These are phyloP conservation scores for Pseudanteris insignis DNA, from an alignment of 2,888 invertebrate species.

Conservation along the genomic window DNA sequence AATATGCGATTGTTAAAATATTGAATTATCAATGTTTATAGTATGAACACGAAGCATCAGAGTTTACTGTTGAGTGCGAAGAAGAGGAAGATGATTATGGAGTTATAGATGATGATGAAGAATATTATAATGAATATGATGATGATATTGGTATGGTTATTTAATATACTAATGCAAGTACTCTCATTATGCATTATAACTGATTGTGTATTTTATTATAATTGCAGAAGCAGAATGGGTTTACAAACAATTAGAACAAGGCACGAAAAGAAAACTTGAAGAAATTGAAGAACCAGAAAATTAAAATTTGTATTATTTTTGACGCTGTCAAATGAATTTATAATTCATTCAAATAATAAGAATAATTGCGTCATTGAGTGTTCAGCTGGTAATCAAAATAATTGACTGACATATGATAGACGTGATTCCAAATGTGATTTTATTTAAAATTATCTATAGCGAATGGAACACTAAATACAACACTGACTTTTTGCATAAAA, in stretches of 20 bases:
- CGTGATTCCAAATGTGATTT: slow-evolving; percentile 38
- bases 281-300: slow-evolving; percentile 69
- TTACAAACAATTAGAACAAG: too few species aligned
- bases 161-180: too few species aligned
- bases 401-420: slow-evolving; percentile 61
- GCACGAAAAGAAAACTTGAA: slow-evolving; percentile 79
- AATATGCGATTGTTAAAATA: too few species aligned
- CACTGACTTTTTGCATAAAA: slow-evolving; percentile 38
- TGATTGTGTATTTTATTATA: too few species aligned
- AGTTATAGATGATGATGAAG: slow-evolving; percentile 62
- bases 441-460: slow-evolving; percentile 47
- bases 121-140: too few species aligned
- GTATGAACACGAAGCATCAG: slow-evolving; percentile 71
- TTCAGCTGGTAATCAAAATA: slow-evolving; percentile 65
- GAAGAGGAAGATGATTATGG: slow-evolving; percentile 73
- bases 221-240: too few species aligned
- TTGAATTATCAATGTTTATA: slow-evolving; percentile 57
- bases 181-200: too few species aligned
- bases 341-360: slow-evolving; percentile 64
- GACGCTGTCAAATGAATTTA: slow-evolving; percentile 61
- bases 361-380: slow-evolving; percentile 62
- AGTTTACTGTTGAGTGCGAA: slow-evolving; percentile 73
- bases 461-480: slow-evolving; percentile 30
- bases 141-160: too few species aligned
- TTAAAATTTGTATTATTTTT: slow-evolving; percentile 55